A percentile compares a stretch with the other conserved stretches of the same genome.
Evolutionary conservation across 2,888 invertebrate genomes (phyloP).

Genomic region (Drosophila cyrtoloma): DNA sequence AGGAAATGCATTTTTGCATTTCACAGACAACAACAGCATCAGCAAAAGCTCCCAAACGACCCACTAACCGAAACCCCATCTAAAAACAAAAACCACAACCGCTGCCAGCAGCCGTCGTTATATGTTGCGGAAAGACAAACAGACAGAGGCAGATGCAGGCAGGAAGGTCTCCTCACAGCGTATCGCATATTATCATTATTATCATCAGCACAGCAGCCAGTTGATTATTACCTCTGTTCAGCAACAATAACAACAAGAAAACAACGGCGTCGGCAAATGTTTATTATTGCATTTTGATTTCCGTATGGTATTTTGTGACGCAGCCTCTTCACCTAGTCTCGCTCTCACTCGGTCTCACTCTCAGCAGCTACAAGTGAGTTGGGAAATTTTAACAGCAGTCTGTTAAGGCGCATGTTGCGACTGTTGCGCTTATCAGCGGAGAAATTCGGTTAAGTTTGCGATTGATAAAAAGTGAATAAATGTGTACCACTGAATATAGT

Average conservation of each 20-base stretch:
- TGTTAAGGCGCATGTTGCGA: slow-evolving; percentile 52
- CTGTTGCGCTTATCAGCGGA: slow-evolving; percentile 48
- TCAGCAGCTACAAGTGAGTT: slow-evolving; percentile 32
- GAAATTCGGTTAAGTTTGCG: slow-evolving; percentile 4
- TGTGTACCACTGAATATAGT: neutral
- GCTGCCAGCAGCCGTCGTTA: slow-evolving; percentile 42
- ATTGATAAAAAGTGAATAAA: slow-evolving; percentile 36
- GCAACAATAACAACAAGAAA: slow-evolving; percentile 38
- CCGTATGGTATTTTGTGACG: slow-evolving; percentile 62
- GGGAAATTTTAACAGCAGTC: slow-evolving; percentile 67
- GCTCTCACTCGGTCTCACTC: slow-evolving; percentile 31
- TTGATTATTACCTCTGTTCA: slow-evolving; percentile 52
- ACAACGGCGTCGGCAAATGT: slow-evolving; percentile 42
- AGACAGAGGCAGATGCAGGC: neutral
- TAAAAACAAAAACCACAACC: slow-evolving; percentile 58
- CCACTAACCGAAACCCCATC: slow-evolving; percentile 78
- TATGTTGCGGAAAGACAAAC: slow-evolving; percentile 9
- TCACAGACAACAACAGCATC: slow-evolving; percentile 24
- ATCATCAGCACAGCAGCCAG: slow-evolving; percentile 52
- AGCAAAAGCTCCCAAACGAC: slow-evolving; percentile 60
- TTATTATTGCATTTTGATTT: slow-evolving; percentile 78
- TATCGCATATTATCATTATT: slow-evolving; percentile 53
- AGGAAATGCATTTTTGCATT: slow-evolving; percentile 70
- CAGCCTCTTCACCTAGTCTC: slow-evolving; percentile 27
- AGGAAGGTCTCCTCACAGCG: slow-evolving; percentile 33